phyloP scores from a whole-genome alignment of 92 coral and sea anemone species.

The Zoanthus gigantus region DNA sequence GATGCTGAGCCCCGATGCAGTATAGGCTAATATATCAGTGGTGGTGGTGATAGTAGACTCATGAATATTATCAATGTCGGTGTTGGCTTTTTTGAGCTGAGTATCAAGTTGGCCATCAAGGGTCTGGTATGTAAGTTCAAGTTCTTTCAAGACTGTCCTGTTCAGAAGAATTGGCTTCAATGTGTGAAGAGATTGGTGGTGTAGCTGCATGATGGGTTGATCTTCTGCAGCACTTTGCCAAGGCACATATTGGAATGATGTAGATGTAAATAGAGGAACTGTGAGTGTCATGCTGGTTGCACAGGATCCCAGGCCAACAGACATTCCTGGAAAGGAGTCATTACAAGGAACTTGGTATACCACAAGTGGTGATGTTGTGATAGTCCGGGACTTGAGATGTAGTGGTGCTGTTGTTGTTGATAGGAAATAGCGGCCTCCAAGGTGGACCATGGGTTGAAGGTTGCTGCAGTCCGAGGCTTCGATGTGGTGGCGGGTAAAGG shows the following conservation, averaged over 20 bases:
- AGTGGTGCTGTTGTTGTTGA: constrained; percentile 11
- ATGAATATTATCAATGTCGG: neutral
- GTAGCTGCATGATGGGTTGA: neutral
- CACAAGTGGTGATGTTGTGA: neutral
- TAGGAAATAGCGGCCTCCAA: constrained; percentile 39
- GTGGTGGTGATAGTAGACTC: constrained; percentile 1
- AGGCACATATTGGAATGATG: constrained; percentile 30
- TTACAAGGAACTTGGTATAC: no score
- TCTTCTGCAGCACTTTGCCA: constrained; percentile 44
- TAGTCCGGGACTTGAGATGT: neutral
- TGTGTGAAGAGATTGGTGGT: neutral
- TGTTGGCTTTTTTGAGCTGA: neutral
- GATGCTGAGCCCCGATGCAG: neutral
- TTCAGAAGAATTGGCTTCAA: constrained; percentile 26
- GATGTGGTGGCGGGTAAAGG: constrained; percentile 34
- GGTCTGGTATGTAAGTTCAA: constrained; percentile 45
- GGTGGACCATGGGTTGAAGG: constrained; percentile 33
- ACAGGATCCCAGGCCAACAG: no score
- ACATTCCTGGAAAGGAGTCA: no score
- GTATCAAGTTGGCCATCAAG: constrained; percentile 43
- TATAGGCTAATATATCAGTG: neutral
- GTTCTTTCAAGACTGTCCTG: constrained; percentile 32
- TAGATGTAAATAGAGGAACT: constrained; percentile 7
- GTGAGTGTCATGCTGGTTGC: neutral
- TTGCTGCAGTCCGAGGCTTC: constrained; percentile 39